phyloP scores from a whole-genome alignment of 2,888 invertebrate genomes.

The Cyclophora albipunctata region DNA sequence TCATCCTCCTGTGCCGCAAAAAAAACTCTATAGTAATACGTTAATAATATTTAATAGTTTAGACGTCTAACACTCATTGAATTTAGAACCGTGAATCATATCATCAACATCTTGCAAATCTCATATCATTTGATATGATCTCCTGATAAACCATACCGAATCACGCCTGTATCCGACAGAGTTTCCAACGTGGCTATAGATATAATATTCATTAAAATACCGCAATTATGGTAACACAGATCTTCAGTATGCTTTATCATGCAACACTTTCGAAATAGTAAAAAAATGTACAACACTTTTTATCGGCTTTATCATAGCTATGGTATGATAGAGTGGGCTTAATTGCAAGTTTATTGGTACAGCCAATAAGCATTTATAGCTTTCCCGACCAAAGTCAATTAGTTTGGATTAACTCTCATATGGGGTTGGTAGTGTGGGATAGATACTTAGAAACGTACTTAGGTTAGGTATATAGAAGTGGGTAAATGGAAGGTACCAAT shows the following conservation, averaged over 20 bases:
- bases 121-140: too few species aligned
- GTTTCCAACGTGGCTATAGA: neutral
- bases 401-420: slow-evolving; percentile 53
- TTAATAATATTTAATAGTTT: too few species aligned
- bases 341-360: slow-evolving; percentile 60
- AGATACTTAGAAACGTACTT: neutral
- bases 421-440: slow-evolving; percentile 44
- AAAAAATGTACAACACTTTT: too few species aligned
- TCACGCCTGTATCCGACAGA: neutral
- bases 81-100: too few species aligned
- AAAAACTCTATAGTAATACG: too few species aligned
- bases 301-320: too few species aligned
- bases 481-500: too few species aligned
- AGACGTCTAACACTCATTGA: neutral
- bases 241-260: neutral
- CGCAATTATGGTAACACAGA: neutral
- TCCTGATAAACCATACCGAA: neutral
- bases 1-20: neutral
- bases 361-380: slow-evolving; percentile 65
- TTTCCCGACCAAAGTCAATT: slow-evolving; percentile 65
- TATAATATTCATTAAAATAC: neutral
- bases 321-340: slow-evolving; percentile 25
- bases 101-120: too few species aligned
- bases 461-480: too few species aligned
- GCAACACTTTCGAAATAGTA: too few species aligned